Conservation (phyloP, 2,888 invertebrate species). For the Lasioglossum pauxillum region DNA sequence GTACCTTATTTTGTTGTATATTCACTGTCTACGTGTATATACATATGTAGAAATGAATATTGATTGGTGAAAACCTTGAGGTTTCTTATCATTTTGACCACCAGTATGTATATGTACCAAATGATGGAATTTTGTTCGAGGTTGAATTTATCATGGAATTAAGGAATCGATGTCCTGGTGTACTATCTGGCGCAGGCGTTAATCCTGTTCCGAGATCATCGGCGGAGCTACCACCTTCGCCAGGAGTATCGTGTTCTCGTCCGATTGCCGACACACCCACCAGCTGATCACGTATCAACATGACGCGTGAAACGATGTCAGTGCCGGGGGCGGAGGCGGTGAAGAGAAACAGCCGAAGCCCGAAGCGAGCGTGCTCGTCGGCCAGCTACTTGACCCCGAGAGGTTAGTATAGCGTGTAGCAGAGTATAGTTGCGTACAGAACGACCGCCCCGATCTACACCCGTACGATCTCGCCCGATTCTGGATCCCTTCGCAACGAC, state of each 20-base stretch:
- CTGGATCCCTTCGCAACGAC: conserved; percentile 49
- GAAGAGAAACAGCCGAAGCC: conserved; percentile 32
- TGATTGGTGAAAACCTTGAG: no score
- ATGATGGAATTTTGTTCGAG: no score
- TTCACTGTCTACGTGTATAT: no score
- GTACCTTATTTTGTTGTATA: no score
- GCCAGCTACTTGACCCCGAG: conserved; percentile 61
- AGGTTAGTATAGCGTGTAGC: conserved; percentile 53
- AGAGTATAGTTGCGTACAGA: conserved; percentile 1
- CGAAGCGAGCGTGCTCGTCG: conserved; percentile 53
- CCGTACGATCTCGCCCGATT: background rate
- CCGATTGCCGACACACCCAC: conserved; percentile 47
- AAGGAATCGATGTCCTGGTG: background rate
- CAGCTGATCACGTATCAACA: conserved; percentile 4
- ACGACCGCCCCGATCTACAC: conserved; percentile 16
- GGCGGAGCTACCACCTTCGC: no score
- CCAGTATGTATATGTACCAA: no score
- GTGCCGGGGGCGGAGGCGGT: conserved; percentile 23
- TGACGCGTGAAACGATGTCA: conserved; percentile 45
- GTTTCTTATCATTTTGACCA: no score
- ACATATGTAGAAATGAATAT: no score
- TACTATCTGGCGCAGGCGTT: background rate
- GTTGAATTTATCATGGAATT: no score
- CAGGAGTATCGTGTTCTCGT: conserved; percentile 26
- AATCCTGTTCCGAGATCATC: background rate